Percentiles rank a stretch among this genome's conserved stretches.
phyloP scores from a whole-genome alignment of 2,797 vertebrate species.

The Limosa lapponica region DNA sequence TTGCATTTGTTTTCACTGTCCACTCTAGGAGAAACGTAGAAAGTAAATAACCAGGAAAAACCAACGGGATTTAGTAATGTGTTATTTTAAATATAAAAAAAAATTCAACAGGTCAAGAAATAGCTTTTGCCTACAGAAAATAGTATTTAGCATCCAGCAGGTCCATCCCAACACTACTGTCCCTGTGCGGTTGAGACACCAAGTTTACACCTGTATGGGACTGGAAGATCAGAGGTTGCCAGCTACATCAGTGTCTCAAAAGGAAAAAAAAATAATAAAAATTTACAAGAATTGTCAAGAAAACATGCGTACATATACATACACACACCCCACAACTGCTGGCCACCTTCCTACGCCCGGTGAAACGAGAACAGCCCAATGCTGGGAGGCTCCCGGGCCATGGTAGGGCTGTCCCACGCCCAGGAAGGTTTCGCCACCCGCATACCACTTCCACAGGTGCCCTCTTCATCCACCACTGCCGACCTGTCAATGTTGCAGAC shows the following conservation, averaged over 20 bases:
- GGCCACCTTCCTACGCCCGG: not conserved
- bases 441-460: not conserved
- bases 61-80: not conserved
- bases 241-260: not conserved
- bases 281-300: not conserved
- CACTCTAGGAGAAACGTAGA: not conserved
- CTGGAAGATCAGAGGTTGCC: not conserved
- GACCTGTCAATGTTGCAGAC: rapidly evolving
- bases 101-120: not conserved
- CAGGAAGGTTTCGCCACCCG: not conserved
- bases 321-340: rapidly evolving
- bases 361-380: not conserved
- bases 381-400: rapidly evolving
- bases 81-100: not conserved
- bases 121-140: not conserved
- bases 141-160: not conserved
- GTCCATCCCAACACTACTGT: not conserved
- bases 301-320: rapidly evolving
- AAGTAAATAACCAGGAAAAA: not conserved
- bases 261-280: not conserved
- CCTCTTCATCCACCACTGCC: rapidly evolving
- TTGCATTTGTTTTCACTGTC: not conserved
- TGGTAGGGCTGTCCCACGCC: rapidly evolving
- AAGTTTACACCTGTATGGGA: not conserved
- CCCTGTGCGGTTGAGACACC: not conserved